These are phyloP conservation scores for Nomada lathburiana DNA, from an alignment of 2,888 invertebrate genomes.

Conservation along the genomic window DNA sequence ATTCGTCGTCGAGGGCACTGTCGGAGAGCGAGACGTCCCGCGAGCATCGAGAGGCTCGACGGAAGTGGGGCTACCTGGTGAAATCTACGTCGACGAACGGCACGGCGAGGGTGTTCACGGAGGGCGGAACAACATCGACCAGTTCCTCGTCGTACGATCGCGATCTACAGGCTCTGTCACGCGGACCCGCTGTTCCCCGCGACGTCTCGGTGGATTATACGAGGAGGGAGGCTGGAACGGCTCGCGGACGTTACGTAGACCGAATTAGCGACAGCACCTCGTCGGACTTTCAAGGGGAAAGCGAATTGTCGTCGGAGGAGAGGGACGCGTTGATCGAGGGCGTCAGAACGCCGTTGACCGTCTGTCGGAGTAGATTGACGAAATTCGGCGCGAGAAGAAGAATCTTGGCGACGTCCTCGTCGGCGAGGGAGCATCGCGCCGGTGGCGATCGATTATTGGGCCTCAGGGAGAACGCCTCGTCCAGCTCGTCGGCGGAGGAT, in stretches of 20 bases:
- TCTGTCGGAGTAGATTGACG: slow-evolving; percentile 71
- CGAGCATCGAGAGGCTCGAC: slow-evolving; percentile 1
- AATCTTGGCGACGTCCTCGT: slow-evolving; percentile 61
- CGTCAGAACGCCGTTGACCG: slow-evolving; percentile 69
- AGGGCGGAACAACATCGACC: slow-evolving; percentile 67
- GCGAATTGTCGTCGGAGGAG: slow-evolving; percentile 77
- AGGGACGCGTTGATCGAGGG: slow-evolving; percentile 77
- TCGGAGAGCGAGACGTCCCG: slow-evolving; percentile 13
- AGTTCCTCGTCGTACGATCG: slow-evolving; percentile 73
- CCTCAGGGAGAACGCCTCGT: slow-evolving; percentile 39
- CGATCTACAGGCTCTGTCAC: slow-evolving; percentile 49
- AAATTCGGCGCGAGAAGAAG: slow-evolving; percentile 72
- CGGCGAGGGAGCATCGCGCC: slow-evolving; percentile 61
- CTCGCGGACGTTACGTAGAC: slow-evolving; percentile 12
- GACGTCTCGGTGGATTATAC: slow-evolving; percentile 25
- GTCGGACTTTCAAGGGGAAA: slow-evolving; percentile 77
- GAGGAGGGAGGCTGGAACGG: slow-evolving; percentile 43
- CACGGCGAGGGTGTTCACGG: slow-evolving; percentile 56
- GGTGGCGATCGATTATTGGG: slow-evolving; percentile 53
- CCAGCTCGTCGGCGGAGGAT: slow-evolving; percentile 54
- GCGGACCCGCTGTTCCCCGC: slow-evolving; percentile 10
- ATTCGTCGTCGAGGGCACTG: slow-evolving; percentile 22
- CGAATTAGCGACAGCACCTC: slow-evolving; percentile 73
- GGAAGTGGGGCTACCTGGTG: slow-evolving; percentile 50
- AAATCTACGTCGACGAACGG: slow-evolving; percentile 64